phyloP scores from a whole-genome alignment of 1,140 invertebrate species.

The Drosophila suzukii region DNA sequence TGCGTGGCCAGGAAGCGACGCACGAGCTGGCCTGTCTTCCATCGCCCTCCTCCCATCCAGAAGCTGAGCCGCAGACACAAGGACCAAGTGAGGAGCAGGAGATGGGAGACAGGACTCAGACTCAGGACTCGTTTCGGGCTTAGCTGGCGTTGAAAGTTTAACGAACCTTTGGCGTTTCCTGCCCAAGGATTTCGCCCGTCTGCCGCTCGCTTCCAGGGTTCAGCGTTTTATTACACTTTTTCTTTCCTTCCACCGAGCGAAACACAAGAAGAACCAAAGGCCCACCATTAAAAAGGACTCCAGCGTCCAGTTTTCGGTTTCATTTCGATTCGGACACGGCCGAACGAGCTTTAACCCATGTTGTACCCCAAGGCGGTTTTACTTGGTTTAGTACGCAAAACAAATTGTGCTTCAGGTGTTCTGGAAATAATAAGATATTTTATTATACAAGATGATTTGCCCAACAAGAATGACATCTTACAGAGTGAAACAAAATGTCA shows the following conservation, averaged over 20 bases:
- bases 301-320: slow-evolving; percentile 78
- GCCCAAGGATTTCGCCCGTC: slow-evolving; percentile 42
- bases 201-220: background rate
- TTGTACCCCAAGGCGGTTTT: slow-evolving; percentile 27
- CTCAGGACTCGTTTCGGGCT: slow-evolving; percentile 40
- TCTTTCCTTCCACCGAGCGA: slow-evolving; percentile 34
- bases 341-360: slow-evolving; percentile 28
- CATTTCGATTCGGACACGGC: slow-evolving; percentile 60
- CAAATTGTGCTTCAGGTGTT: slow-evolving; percentile 1
- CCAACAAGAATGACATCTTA: no score
- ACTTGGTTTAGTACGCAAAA: slow-evolving; percentile 1
- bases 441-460: no score
- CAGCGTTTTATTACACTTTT: slow-evolving; percentile 68
- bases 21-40: slow-evolving; percentile 30
- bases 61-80: slow-evolving; percentile 60
- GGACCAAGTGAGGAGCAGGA: slow-evolving; percentile 18
- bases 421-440: background rate
- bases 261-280: slow-evolving; percentile 17
- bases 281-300: slow-evolving; percentile 11
- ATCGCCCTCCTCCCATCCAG: slow-evolving; percentile 7
- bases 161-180: slow-evolving; percentile 77
- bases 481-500: no score
- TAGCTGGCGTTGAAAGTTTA: slow-evolving; percentile 63
- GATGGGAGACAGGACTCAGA: slow-evolving; percentile 19
- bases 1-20: slow-evolving; percentile 76